Conservation (phyloP, 2,113 vertebrate species). For the Ornithorhynchus anatinus region DNA sequence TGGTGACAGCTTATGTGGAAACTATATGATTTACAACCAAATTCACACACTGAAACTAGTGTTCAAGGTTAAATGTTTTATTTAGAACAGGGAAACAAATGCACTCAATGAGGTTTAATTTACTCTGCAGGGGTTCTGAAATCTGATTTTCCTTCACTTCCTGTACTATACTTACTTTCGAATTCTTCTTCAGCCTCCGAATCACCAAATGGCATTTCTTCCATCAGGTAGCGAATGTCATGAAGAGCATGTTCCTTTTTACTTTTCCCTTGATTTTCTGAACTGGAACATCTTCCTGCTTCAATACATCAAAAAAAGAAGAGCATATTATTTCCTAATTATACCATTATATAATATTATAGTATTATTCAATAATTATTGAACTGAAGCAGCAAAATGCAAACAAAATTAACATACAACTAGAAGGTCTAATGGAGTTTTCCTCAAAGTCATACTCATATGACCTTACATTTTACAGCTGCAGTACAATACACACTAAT, state of each 20-base stretch:
- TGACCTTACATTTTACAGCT: no score
- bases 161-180: slow-evolving; percentile 70
- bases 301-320: slow-evolving; percentile 20
- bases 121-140: slow-evolving; percentile 16
- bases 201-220: slow-evolving; percentile 80
- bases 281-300: slow-evolving; percentile 50
- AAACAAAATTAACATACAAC: background rate
- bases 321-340: background rate
- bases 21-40: background rate
- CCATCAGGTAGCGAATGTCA: slow-evolving; percentile 60
- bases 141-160: background rate
- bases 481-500: no score
- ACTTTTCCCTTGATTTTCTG: slow-evolving; percentile 47
- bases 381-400: no score
- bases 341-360: no score
- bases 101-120: slow-evolving; percentile 20
- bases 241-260: slow-evolving; percentile 20
- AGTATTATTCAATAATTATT: no score
- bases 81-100: background rate
- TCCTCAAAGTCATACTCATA: no score
- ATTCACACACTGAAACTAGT: background rate
- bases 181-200: slow-evolving; percentile 76
- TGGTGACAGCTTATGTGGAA: no score
- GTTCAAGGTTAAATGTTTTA: background rate
- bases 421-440: no score